Evolutionary conservation across 2,888 invertebrate genomes (phyloP).

Genomic region (Drosophila prostipennis): DNA sequence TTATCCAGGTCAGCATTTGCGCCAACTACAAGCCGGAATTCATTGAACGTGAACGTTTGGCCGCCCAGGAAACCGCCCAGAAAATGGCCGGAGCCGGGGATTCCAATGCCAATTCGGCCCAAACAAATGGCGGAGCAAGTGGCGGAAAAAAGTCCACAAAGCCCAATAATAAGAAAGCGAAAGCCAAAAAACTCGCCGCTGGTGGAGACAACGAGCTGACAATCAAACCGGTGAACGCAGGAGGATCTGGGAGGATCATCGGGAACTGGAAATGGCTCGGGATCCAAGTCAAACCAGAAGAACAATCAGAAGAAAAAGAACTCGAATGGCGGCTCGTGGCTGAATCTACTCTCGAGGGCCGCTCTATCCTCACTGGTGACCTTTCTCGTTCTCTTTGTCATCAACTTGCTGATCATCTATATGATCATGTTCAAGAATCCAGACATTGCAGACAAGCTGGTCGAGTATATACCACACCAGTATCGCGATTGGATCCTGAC

Average conservation of each 20-base stretch:
- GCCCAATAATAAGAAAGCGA: conserved; percentile 66
- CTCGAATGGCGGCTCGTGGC: conserved; percentile 41
- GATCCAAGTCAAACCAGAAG: conserved; percentile 60
- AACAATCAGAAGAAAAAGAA: conserved; percentile 61
- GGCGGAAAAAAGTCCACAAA: conserved; percentile 62
- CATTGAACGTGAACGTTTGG: conserved; percentile 59
- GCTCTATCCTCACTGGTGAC: conserved; percentile 81
- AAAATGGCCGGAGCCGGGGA: conserved; percentile 58
- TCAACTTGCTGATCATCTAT: conserved; percentile 81
- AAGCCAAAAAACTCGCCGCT: conserved; percentile 57
- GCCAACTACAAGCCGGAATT: conserved; percentile 58
- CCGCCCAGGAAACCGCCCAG: conserved; percentile 34
- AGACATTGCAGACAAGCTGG: conserved; percentile 81
- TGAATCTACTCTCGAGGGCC: conserved; percentile 46
- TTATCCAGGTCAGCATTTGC: conserved; percentile 64
- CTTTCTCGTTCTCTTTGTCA: conserved; percentile 78
- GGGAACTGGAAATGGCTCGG: background rate
- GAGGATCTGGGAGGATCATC: background rate
- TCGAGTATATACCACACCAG: conserved; percentile 81
- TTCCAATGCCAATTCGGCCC: conserved; percentile 29
- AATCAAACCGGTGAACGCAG: conserved; percentile 54
- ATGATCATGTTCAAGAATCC: conserved; percentile 83
- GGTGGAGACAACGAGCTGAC: conserved; percentile 58
- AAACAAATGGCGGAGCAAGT: conserved; percentile 42
- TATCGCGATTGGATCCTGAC: conserved; percentile 83